Evolutionary conservation across 2,888 invertebrate species (phyloP).

Genomic region (Trachelus iudaicus): DNA sequence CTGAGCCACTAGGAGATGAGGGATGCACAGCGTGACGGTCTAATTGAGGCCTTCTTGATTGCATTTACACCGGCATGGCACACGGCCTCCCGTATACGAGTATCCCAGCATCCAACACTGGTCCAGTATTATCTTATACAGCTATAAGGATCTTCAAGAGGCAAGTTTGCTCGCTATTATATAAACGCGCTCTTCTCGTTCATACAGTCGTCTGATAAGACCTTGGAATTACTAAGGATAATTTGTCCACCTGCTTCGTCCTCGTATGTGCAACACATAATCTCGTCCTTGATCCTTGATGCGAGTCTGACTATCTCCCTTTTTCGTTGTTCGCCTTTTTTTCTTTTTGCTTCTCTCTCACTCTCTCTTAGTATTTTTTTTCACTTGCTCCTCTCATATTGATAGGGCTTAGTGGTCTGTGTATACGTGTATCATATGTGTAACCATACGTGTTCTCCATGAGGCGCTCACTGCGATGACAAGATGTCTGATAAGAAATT

Average conservation of each 20-base stretch:
- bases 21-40: constrained; percentile 62
- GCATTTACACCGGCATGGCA: constrained; percentile 56
- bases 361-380: constrained; percentile 10
- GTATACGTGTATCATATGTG: neutral
- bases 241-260: constrained; percentile 40
- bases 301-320: constrained; percentile 24
- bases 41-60: constrained; percentile 63
- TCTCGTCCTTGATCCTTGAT: constrained; percentile 35
- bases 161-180: constrained; percentile 21
- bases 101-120: constrained; percentile 22
- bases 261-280: constrained; percentile 34
- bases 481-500: constrained; percentile 48
- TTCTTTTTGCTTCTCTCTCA: constrained; percentile 5
- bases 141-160: neutral
- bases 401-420: neutral
- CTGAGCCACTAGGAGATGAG: constrained; percentile 49
- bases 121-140: neutral
- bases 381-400: constrained; percentile 3
- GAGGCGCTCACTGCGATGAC: constrained; percentile 32
- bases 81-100: constrained; percentile 47
- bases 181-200: constrained; percentile 25
- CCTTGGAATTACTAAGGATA: constrained; percentile 30
- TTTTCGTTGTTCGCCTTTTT: constrained; percentile 1
- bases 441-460: neutral
- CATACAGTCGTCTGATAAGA: neutral